Percentiles rank a stretch among this genome's conserved stretches.
These are phyloP conservation scores for Cyclopterus lumpus DNA, from an alignment of 2,797 vertebrate genomes.

Conservation along the genomic window DNA sequence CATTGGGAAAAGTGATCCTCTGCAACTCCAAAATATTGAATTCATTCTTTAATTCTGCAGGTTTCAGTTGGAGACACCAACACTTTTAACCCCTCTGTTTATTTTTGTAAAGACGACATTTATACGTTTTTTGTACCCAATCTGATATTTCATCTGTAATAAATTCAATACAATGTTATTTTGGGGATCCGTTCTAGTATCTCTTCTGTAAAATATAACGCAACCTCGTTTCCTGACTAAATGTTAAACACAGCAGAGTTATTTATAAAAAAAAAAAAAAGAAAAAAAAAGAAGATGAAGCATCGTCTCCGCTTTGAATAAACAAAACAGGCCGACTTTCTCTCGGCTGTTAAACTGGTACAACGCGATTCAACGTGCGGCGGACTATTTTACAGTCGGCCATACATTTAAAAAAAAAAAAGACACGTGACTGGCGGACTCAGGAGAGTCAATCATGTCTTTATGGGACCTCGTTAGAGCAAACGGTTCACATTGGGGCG, in stretches of 20 bases:
- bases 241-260: neutral
- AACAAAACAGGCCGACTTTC: conserved; percentile 60
- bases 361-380: neutral
- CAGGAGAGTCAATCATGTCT: too few species aligned
- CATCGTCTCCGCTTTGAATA: conserved; percentile 59
- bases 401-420: too few species aligned
- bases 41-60: neutral
- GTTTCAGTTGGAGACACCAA: too few species aligned
- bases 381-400: too few species aligned
- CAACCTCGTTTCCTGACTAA: neutral
- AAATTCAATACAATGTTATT: neutral
- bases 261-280: too few species aligned
- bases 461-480: too few species aligned
- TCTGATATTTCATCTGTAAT: too few species aligned
- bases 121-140: too few species aligned
- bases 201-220: neutral
- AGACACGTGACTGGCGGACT: too few species aligned
- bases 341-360: conserved; percentile 5
- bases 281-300: neutral
- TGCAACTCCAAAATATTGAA: neutral
- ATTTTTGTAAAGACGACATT: too few species aligned
- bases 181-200: neutral
- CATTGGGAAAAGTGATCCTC: conserved; percentile 5
- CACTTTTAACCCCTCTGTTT: too few species aligned
- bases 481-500: too few species aligned